phyloP scores from a whole-genome alignment of 92 coral and sea anemone species.

The Siderastrea siderea region DNA sequence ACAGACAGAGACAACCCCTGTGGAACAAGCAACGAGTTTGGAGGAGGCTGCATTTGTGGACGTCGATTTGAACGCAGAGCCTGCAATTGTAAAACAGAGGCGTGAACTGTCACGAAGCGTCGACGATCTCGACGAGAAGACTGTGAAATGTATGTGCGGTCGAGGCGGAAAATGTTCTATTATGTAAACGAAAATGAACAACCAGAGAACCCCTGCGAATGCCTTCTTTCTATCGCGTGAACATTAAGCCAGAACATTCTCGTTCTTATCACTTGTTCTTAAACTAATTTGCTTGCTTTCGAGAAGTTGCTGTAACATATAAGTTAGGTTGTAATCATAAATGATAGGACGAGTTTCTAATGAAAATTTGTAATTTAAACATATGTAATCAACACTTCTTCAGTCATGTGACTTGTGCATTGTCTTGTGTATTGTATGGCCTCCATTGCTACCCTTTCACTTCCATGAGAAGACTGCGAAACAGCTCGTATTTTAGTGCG shows the following conservation, averaged over 20 bases:
- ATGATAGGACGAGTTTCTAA: constrained; percentile 24
- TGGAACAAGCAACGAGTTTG: constrained; percentile 21
- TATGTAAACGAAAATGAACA: constrained; percentile 52
- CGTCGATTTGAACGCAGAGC: constrained; percentile 75
- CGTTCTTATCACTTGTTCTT: not conserved
- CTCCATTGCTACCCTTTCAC: not conserved
- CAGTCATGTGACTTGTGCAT: not conserved
- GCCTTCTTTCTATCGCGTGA: not conserved
- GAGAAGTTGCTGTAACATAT: not conserved
- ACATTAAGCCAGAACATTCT: not conserved
- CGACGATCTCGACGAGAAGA: constrained; percentile 90
- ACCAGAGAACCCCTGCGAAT: not conserved
- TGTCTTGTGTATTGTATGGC: not conserved
- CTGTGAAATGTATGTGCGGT: constrained; percentile 85
- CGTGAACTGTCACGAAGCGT: constrained; percentile 77
- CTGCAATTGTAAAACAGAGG: constrained; percentile 73
- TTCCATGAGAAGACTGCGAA: no score
- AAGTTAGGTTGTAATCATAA: not conserved
- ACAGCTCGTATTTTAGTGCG: not conserved
- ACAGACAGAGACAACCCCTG: not conserved
- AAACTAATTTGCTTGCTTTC: not conserved
- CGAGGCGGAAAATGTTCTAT: constrained; percentile 89
- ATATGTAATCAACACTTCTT: not conserved
- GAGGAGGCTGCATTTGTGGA: constrained; percentile 80
- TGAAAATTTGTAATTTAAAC: constrained; percentile 40